These are phyloP conservation scores for Polymixis flavicincta DNA, from an alignment of 2,888 invertebrate genomes.

Conservation along the genomic window DNA sequence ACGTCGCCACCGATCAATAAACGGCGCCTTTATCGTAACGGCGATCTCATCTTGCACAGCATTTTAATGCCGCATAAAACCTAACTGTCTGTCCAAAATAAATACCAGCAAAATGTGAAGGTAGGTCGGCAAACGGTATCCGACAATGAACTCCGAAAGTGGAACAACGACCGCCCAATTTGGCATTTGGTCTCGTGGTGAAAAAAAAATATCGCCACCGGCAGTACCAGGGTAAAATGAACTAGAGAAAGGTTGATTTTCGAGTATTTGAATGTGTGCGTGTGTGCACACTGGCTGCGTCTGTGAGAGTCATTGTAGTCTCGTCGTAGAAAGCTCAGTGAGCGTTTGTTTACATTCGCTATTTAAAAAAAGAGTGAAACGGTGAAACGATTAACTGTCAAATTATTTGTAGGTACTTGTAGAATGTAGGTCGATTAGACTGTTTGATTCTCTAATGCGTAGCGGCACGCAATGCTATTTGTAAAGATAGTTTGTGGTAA, in stretches of 20 bases:
- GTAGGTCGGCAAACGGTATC: slow-evolving; percentile 89
- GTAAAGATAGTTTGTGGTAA: neutral
- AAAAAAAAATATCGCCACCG: slow-evolving; percentile 81
- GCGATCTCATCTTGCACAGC: slow-evolving; percentile 81
- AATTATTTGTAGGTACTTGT: slow-evolving; percentile 67
- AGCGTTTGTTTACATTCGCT: slow-evolving; percentile 77
- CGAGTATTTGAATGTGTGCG: slow-evolving; percentile 64
- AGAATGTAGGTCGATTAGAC: slow-evolving; percentile 67
- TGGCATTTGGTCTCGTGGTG: slow-evolving; percentile 79
- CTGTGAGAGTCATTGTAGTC: slow-evolving; percentile 65
- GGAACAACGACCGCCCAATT: slow-evolving; percentile 84
- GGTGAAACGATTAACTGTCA: slow-evolving; percentile 74
- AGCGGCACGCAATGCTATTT: slow-evolving; percentile 31
- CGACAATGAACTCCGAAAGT: slow-evolving; percentile 83
- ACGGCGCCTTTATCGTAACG: slow-evolving; percentile 75
- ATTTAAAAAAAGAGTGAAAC: slow-evolving; percentile 76
- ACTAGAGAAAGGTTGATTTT: slow-evolving; percentile 84
- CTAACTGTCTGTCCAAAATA: slow-evolving; percentile 87
- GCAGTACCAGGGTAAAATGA: slow-evolving; percentile 86
- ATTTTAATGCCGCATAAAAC: slow-evolving; percentile 86
- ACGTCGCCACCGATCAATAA: slow-evolving; percentile 71
- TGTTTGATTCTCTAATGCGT: slow-evolving; percentile 37
- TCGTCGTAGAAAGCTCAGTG: slow-evolving; percentile 79
- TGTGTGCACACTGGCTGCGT: slow-evolving; percentile 73
- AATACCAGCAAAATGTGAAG: slow-evolving; percentile 86